Evolutionary conservation across 2,113 vertebrate species (phyloP).

Genomic region (Pelmatolapia mariae): DNA sequence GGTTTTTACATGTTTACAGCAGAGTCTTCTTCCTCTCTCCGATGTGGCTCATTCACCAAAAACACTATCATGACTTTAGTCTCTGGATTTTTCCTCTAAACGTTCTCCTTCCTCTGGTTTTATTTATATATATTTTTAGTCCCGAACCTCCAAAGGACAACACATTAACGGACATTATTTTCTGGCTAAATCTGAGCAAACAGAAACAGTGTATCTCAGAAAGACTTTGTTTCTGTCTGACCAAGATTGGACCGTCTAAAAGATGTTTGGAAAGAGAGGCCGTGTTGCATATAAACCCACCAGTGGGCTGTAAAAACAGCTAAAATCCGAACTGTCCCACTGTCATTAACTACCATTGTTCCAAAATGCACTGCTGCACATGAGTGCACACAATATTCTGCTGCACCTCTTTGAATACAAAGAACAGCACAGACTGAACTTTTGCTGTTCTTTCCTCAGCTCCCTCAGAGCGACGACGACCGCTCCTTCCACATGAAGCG

Average conservation of each 20-base stretch:
- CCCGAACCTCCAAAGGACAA: accelerated
- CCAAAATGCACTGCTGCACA: not conserved
- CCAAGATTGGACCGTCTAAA: not conserved
- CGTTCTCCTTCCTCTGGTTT: accelerated
- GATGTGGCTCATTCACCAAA: not conserved
- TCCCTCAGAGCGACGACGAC: constrained; percentile 34
- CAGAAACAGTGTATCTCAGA: accelerated
- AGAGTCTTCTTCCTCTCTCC: accelerated
- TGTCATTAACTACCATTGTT: not conserved
- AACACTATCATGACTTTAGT: not conserved
- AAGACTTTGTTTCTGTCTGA: not conserved
- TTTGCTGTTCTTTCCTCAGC: constrained; percentile 22
- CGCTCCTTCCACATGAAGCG: constrained; percentile 62
- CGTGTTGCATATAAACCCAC: not conserved
- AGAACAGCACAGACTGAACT: accelerated
- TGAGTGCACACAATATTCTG: accelerated
- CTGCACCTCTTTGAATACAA: not conserved
- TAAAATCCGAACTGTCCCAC: not conserved
- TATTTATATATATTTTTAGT: not conserved
- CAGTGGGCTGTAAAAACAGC: accelerated
- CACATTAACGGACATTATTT: accelerated
- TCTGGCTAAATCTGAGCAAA: not conserved
- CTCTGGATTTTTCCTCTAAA: not conserved
- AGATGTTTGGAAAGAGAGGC: not conserved
- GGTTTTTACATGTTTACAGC: not conserved